These are phyloP conservation scores for Bombus haemorrhoidalis DNA, from an alignment of 1,140 invertebrate genomes.

Conservation along the genomic window DNA sequence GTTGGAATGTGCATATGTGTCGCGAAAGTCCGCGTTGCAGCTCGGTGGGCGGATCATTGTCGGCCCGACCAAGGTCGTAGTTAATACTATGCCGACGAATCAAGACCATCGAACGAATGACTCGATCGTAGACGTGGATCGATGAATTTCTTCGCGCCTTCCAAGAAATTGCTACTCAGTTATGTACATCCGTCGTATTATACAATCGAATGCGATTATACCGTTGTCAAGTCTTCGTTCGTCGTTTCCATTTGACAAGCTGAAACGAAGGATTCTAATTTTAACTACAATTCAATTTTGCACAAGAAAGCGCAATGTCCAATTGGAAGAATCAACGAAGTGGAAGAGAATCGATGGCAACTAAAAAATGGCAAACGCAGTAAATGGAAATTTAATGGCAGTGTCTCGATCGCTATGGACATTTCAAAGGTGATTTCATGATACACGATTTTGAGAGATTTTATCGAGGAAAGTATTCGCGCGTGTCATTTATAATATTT, in stretches of 20 bases:
- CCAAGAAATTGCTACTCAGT: background rate
- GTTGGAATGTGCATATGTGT: constrained; percentile 19
- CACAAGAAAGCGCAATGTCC: background rate
- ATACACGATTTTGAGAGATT: no score
- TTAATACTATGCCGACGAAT: no score
- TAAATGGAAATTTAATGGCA: no score
- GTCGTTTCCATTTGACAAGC: background rate
- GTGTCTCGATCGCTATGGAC: no score
- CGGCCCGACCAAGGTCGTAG: constrained; percentile 48
- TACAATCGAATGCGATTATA: background rate
- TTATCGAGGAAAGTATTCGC: no score
- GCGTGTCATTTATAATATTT: no score
- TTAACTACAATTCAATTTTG: background rate
- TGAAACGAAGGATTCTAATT: background rate
- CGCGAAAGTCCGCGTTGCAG: constrained; percentile 61
- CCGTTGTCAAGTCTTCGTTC: background rate
- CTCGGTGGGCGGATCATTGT: constrained; percentile 35
- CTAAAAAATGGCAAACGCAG: no score
- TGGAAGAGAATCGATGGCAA: no score
- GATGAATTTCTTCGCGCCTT: no score
- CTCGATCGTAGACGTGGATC: background rate
- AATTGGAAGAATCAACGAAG: background rate
- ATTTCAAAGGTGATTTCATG: no score
- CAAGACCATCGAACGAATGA: background rate
- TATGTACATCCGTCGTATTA: background rate